Evolutionary conservation across 2,113 vertebrate genomes (phyloP).

Genomic region (Anoplopoma fimbria): DNA sequence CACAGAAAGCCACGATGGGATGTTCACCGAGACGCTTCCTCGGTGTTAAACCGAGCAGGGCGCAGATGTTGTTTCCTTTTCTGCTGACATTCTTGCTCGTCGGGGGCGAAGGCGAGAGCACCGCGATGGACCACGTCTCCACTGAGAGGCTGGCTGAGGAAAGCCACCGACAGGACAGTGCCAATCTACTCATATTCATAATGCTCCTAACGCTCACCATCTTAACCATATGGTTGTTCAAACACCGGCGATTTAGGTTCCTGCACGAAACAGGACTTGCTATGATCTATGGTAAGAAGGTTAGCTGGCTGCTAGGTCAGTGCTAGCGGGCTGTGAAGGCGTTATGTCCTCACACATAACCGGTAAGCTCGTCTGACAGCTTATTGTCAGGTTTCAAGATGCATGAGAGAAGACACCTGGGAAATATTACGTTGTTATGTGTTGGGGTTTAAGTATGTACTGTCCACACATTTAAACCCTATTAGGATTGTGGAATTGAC

Average conservation of each 20-base stretch:
- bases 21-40: neutral
- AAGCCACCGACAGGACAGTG: conserved; percentile 92
- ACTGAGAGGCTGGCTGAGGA: conserved; percentile 90
- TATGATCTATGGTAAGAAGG: conserved; percentile 90
- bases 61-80: conserved; percentile 33
- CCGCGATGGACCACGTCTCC: conserved; percentile 86
- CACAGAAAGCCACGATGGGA: conserved; percentile 49
- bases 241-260: conserved; percentile 89
- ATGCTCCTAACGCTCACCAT: conserved; percentile 89
- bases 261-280: conserved; percentile 91
- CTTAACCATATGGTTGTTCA: conserved; percentile 91
- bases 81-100: conserved; percentile 55
- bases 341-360: conserved; percentile 20
- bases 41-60: conserved; percentile 28
- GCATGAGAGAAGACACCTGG: neutral
- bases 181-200: conserved; percentile 90
- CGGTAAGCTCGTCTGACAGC: conserved; percentile 3
- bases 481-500: neutral
- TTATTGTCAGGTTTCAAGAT: neutral
- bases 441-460: neutral
- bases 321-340: conserved; percentile 27
- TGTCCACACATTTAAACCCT: neutral
- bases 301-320: neutral
- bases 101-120: conserved; percentile 73
- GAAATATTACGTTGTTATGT: neutral